Percentiles rank a stretch among this genome's conserved stretches.
These are phyloP conservation scores for Philaethria dido DNA, from an alignment of 2,888 invertebrate genomes.

Conservation along the genomic window DNA sequence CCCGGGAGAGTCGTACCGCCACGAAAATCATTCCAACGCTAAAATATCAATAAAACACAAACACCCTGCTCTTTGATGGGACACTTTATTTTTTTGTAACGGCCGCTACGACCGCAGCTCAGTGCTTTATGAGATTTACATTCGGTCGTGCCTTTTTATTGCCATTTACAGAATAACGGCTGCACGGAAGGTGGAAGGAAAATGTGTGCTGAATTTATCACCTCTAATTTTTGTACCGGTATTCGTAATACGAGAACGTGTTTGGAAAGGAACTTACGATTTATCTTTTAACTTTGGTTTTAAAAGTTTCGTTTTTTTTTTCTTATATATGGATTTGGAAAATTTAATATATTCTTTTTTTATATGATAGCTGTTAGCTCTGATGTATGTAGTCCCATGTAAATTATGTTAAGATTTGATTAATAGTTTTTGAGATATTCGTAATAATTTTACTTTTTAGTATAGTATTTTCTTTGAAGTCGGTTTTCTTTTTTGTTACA, in stretches of 20 bases:
- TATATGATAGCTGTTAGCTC: too few species aligned
- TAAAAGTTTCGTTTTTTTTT: neutral
- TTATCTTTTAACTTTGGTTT: neutral
- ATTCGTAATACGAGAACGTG: conserved; percentile 15
- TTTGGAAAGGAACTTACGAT: conserved; percentile 13
- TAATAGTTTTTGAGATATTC: too few species aligned
- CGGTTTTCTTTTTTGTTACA: too few species aligned
- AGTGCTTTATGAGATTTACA: conserved; percentile 69
- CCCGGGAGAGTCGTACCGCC: conserved; percentile 73
- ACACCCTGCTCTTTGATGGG: conserved; percentile 73
- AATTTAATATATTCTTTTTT: neutral
- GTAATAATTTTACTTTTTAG: too few species aligned
- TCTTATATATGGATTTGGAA: neutral
- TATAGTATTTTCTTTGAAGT: too few species aligned
- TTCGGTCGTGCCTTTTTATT: conserved; percentile 75
- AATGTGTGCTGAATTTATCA: conserved; percentile 49
- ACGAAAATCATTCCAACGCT: conserved; percentile 78
- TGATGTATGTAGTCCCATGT: too few species aligned
- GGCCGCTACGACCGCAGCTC: conserved; percentile 60
- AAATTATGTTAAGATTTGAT: too few species aligned
- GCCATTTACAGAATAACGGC: conserved; percentile 56
- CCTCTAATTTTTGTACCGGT: conserved; percentile 24
- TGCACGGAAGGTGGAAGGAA: conserved; percentile 49
- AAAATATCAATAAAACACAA: conserved; percentile 84
- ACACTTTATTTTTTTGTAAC: conserved; percentile 76